Conservation (phyloP, 2,888 invertebrate genomes). For the Agrochola lota region DNA sequence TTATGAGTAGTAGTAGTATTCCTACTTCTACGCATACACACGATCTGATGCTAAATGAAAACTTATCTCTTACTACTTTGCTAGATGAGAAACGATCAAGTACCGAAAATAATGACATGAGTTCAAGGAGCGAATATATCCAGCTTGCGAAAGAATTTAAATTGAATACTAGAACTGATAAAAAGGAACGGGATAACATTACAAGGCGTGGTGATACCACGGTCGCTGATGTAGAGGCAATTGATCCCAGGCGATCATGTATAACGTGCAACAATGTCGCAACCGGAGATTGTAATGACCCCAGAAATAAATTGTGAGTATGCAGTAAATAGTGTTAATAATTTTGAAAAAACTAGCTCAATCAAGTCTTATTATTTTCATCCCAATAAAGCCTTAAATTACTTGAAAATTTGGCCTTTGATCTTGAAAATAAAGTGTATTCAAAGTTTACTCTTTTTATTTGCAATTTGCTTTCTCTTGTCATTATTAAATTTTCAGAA, state of each 20-base stretch:
- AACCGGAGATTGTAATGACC: constrained; percentile 75
- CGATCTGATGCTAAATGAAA: constrained; percentile 63
- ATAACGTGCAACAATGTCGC: constrained; percentile 80
- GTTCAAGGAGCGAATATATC: constrained; percentile 58
- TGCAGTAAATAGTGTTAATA: not conserved
- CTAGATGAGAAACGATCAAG: constrained; percentile 61
- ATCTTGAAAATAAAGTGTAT: not conserved
- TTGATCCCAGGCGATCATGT: constrained; percentile 73
- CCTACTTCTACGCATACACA: constrained; percentile 49
- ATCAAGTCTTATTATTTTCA: not conserved
- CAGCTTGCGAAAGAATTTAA: constrained; percentile 67
- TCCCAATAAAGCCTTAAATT: not conserved
- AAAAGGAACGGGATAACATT: constrained; percentile 45
- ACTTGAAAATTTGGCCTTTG: not conserved
- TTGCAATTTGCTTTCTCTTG: constrained; percentile 58
- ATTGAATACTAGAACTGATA: constrained; percentile 64
- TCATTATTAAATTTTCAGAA: constrained; percentile 72
- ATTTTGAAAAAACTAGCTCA: not conserved
- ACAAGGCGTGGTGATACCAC: constrained; percentile 30
- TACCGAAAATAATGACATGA: constrained; percentile 50
- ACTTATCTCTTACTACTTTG: constrained; percentile 67
- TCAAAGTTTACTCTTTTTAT: constrained; percentile 29
- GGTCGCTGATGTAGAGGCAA: constrained; percentile 34
- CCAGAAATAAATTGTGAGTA: constrained; percentile 80
- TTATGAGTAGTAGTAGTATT: constrained; percentile 56